Conservation (phyloP, 2,113 vertebrate genomes). For the Burhinus oedicnemus region DNA sequence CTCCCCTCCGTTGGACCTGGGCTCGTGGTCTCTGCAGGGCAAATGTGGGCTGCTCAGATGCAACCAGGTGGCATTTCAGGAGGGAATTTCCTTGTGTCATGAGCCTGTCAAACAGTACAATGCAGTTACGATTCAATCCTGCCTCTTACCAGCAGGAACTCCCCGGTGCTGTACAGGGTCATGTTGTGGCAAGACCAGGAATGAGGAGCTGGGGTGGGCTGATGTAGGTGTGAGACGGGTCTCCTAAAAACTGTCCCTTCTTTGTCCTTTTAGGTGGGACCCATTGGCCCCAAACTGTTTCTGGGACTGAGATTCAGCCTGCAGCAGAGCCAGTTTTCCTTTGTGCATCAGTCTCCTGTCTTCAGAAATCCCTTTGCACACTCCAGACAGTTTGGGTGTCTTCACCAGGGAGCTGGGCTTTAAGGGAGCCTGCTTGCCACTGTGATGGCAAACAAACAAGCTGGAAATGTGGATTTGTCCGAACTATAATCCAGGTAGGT, state of each 20-base stretch:
- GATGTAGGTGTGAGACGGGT: not conserved
- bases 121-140: not conserved
- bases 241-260: not conserved
- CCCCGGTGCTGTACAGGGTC: accelerated
- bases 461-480: not conserved
- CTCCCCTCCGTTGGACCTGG: not conserved
- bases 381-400: conserved; percentile 1
- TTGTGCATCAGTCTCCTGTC: not conserved
- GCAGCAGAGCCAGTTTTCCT: not conserved
- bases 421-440: not conserved
- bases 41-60: not conserved
- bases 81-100: not conserved
- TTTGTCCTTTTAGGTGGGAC: not conserved
- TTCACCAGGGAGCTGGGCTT: not conserved
- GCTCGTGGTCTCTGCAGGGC: not conserved
- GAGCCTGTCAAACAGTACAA: not conserved
- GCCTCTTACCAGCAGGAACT: not conserved
- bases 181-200: accelerated
- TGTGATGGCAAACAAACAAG: not conserved
- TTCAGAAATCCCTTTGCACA: conserved; percentile 28
- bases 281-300: no score
- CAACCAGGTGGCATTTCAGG: not conserved
- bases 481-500: conserved; percentile 23
- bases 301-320: not conserved
- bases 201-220: not conserved